A percentile compares a stretch with the other conserved stretches of the same genome.
These are phyloP conservation scores for Deladenus siricidicola DNA, from an alignment of 2,888 invertebrate genomes.

Conservation along the genomic window DNA sequence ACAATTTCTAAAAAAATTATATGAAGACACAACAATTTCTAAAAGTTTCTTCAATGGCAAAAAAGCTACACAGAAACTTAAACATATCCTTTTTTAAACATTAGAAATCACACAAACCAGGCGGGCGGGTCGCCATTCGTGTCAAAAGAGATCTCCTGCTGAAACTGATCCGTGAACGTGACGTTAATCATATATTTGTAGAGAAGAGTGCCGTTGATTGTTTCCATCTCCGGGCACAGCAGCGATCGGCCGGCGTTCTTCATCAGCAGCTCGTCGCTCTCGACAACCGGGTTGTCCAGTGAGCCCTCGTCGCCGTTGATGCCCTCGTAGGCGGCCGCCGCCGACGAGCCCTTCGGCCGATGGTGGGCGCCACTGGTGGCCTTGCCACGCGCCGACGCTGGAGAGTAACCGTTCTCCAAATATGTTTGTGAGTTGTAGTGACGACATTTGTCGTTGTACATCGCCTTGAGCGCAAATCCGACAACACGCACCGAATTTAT, in stretches of 20 bases:
- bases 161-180: conserved; percentile 60
- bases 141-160: conserved; percentile 66
- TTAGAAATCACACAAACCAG: too few species aligned
- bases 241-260: neutral
- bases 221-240: conserved; percentile 63
- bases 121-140: conserved; percentile 70
- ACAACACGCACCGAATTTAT: conserved; percentile 70
- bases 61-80: too few species aligned
- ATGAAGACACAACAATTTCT: too few species aligned
- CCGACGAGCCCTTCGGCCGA: conserved; percentile 9
- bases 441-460: conserved; percentile 64
- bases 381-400: too few species aligned
- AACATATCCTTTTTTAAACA: too few species aligned
- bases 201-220: conserved; percentile 67
- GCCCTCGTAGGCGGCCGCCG: neutral
- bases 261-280: neutral
- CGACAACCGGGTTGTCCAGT: neutral
- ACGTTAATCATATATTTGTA: conserved; percentile 62
- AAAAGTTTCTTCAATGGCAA: too few species aligned
- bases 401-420: too few species aligned
- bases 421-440: conserved; percentile 1
- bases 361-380: conserved; percentile 19
- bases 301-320: conserved; percentile 31
- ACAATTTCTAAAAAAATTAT: too few species aligned
- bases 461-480: conserved; percentile 67